Evolutionary conservation across 2,888 invertebrate genomes (phyloP), one percentile per base, ranked within the genome.

Genomic region (Chelonus formosanus): DNA sequence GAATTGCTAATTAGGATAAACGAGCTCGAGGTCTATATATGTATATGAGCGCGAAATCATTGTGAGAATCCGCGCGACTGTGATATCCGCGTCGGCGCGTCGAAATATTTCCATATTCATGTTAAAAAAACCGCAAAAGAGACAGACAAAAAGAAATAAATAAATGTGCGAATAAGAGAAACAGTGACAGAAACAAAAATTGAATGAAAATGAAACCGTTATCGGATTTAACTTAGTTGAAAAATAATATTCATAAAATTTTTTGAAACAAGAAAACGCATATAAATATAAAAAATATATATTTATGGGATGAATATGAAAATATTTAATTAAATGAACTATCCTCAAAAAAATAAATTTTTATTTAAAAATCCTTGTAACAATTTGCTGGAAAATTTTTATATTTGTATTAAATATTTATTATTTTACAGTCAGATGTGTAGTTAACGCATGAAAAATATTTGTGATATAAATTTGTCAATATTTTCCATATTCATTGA

Each of bases 1-100:
- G 67, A 69, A 69, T 69, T 69, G 67, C 62, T 67, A 69, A 69
- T 69, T 69, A 69, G 62, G 59, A 64, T 65, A 68, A 62, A 65
- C 53, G 65, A 60, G 54, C 55, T 54, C 52, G 56, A 50, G 20
- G 40, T 56, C 10, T 50, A 50, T 50, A 63, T 57, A 56, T 54
- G 57, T 59, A 36, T 34, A 35, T 31, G 31, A 34, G 63, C 54
- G 67, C 40, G 64, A 63, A 69, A 61, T 67, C 67, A 59, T 65
- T 57, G 67, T 63, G 67, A 62, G 62, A 65, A 67, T 67, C 48
- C 65, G 65, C 50, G 63, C 67, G 65, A 63, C 54, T 65, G 65
- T 65, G 63, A 61, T 64, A 65, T 67, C 56, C 43, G 50, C 59
- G 58, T 43, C 55, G 47, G 52, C 52, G 34, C 50, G 44, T 54